Evolutionary conservation across 2,113 vertebrate species (phyloP).

Genomic region (Octodon degus): DNA sequence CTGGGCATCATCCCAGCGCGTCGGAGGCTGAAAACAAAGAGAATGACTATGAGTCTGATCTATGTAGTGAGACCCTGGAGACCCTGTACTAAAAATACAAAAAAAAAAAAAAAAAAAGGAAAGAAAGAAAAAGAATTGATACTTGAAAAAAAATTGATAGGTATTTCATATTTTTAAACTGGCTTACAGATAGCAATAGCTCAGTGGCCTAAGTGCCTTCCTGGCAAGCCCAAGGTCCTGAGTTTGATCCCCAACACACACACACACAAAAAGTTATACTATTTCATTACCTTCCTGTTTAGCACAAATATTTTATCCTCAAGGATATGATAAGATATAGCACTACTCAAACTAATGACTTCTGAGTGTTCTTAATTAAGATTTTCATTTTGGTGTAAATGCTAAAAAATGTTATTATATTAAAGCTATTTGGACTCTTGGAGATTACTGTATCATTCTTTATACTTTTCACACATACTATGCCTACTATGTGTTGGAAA

Average conservation of each 20-base stretch:
- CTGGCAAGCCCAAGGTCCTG: too few species aligned
- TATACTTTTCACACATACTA: neutral
- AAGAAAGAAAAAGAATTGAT: neutral
- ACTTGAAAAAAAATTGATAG: conserved; percentile 26
- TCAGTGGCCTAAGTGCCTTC: too few species aligned
- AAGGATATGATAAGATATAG: neutral
- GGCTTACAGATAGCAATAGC: neutral
- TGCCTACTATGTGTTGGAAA: neutral
- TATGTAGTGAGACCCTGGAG: too few species aligned
- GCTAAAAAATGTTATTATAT: neutral
- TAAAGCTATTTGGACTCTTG: neutral
- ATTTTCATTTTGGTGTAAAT: conserved; percentile 35
- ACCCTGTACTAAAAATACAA: too few species aligned
- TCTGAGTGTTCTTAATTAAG: neutral
- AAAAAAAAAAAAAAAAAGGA: too few species aligned
- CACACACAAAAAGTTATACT: too few species aligned
- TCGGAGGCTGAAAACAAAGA: too few species aligned
- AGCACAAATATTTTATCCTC: too few species aligned
- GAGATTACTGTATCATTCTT: neutral
- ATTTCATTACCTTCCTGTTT: too few species aligned
- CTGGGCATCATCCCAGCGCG: too few species aligned
- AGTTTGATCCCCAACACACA: too few species aligned
- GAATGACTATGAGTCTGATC: too few species aligned
- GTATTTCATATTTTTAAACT: neutral
- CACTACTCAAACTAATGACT: neutral